Percentiles rank a stretch among this genome's conserved stretches.
These are phyloP conservation scores for Hylomyscus alleni DNA, from an alignment of 2,797 vertebrate species.

Conservation along the genomic window DNA sequence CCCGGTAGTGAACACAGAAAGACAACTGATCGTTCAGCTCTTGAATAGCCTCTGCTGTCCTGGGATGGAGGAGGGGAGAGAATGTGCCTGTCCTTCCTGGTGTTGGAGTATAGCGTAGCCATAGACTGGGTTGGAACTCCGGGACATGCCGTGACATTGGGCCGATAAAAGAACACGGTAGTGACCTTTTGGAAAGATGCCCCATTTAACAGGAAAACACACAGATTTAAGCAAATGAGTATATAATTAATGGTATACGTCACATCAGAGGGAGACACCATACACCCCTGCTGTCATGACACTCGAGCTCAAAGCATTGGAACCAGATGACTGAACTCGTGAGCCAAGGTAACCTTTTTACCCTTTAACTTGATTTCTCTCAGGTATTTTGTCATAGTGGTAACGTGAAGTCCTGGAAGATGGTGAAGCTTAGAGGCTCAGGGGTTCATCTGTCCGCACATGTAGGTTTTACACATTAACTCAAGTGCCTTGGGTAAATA, in stretches of 20 bases:
- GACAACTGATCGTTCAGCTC: fast-evolving
- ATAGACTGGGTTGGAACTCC: background rate
- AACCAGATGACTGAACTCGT: background rate
- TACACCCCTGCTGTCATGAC: background rate
- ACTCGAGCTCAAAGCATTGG: background rate
- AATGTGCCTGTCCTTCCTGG: background rate
- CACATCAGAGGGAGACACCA: background rate
- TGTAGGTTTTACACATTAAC: background rate
- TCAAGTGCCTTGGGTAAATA: background rate
- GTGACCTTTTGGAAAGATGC: background rate
- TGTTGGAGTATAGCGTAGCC: fast-evolving
- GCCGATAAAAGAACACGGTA: fast-evolving
- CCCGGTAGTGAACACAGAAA: background rate
- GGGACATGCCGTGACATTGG: fast-evolving
- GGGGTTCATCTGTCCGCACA: background rate
- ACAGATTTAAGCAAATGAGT: background rate
- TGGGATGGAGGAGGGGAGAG: background rate
- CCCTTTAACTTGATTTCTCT: background rate
- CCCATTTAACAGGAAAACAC: background rate
- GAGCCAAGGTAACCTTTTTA: background rate
- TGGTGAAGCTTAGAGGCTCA: background rate
- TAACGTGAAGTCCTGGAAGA: background rate
- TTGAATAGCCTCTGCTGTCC: background rate
- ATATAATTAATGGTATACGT: fast-evolving
- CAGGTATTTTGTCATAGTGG: background rate